Conservation (phyloP, 2,797 vertebrate genomes). For the Pampus argenteus region DNA sequence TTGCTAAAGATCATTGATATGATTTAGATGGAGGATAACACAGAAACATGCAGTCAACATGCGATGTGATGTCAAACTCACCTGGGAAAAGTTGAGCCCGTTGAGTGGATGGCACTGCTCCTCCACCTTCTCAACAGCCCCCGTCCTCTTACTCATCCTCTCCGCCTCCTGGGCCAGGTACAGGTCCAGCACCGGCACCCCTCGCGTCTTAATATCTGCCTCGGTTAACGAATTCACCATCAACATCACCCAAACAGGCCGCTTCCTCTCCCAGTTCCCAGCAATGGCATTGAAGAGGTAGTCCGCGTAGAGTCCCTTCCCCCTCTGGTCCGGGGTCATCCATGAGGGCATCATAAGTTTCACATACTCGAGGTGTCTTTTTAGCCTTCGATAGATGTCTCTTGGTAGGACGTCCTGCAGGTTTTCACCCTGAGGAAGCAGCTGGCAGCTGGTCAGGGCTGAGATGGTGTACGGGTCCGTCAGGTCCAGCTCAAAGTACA, state of each 20-base stretch:
- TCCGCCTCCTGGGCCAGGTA: slow-evolving; percentile 93
- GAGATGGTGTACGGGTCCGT: slow-evolving; percentile 91
- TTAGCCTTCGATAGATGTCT: slow-evolving; percentile 89
- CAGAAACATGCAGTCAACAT: no score
- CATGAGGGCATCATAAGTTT: slow-evolving; percentile 93
- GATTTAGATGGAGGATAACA: no score
- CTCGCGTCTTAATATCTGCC: slow-evolving; percentile 89
- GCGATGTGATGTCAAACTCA: no score
- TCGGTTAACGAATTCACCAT: slow-evolving; percentile 94
- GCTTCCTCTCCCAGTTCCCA: slow-evolving; percentile 93
- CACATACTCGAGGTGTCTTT: slow-evolving; percentile 90
- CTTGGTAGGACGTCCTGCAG: slow-evolving; percentile 90
- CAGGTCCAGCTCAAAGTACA: slow-evolving; percentile 93
- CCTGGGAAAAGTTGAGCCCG: slow-evolving; percentile 93
- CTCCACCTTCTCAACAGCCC: slow-evolving; percentile 92
- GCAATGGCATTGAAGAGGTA: slow-evolving; percentile 93
- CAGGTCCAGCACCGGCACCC: slow-evolving; percentile 90
- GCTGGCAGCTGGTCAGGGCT: slow-evolving; percentile 90
- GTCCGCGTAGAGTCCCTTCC: slow-evolving; percentile 91
- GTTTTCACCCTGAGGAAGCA: slow-evolving; percentile 89
- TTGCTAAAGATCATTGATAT: no score
- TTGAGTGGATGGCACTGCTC: slow-evolving; percentile 93
- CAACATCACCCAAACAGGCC: slow-evolving; percentile 93
- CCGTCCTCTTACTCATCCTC: slow-evolving; percentile 89
- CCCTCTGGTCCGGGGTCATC: slow-evolving; percentile 92